Evolutionary conservation across 2,888 invertebrate genomes (phyloP), one percentile per base, ranked within the genome.

Genomic region (Orthosia cruda): DNA sequence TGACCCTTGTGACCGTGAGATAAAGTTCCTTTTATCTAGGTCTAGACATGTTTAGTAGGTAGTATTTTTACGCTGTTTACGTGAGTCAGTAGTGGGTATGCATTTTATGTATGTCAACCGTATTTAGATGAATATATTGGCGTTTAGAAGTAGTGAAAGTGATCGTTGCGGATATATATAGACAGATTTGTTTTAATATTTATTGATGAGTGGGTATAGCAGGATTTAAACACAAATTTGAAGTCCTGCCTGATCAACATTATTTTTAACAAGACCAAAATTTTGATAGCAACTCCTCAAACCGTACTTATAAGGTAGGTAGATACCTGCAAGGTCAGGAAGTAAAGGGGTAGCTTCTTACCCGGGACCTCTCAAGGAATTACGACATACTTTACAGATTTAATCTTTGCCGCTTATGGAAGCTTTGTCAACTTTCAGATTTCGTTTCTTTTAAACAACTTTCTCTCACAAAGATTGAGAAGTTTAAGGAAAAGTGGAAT

Each of bases 51-150:
- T 74, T 73, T 63, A 70, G 67, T 77, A 75, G 77, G 75, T 83
- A 76, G 77, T 69, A 81, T 83, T 88, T 76, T 86, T 82, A 84
- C 71, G 75, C 26, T 87, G 78, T 87, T 88, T 82, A 88, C 86
- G 87, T 82, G 87, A 86, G 67, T 84, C 82, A 85, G 73, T 59
- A 3, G 73, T 40, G 62, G 64, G 12, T 79, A 67, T 49, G 59
- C 55, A 78, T 75, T 71, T 58, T 69, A 79, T 81, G 81, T 85
- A 58, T 87, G 86, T 83, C 81, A 85, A 85, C 74, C 65, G 68
- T 80, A 65, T 65, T 65, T 69, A 59, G 57, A 69, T 64, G 69
- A 50, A 63, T 72, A 62, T 74, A 55, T 65, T 18, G 58, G 49
- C 68, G 65, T 71, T 67, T 58, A 49, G 55, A 57, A 20, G 52